Evolutionary conservation across 2,797 vertebrate genomes (phyloP).

Genomic region (Etheostoma perlongum): DNA sequence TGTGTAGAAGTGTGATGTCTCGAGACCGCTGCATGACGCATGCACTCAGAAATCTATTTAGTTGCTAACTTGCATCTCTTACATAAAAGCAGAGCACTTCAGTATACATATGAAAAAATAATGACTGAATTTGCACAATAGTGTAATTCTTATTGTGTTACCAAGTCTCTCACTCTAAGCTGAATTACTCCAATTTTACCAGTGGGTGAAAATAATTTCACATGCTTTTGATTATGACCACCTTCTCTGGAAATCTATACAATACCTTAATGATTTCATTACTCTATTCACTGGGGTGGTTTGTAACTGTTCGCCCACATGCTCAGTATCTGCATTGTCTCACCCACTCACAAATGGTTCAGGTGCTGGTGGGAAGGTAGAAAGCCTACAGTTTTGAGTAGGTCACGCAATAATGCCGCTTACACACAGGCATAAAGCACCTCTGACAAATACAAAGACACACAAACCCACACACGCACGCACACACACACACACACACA

Average conservation of each 20-base stretch:
- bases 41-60: constrained; percentile 33
- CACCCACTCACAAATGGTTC: constrained; percentile 71
- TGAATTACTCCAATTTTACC: constrained; percentile 23
- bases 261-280: constrained; percentile 37
- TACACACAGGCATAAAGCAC: constrained; percentile 33
- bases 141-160: constrained; percentile 19
- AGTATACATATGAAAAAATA: constrained; percentile 24
- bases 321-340: constrained; percentile 73
- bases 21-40: constrained; percentile 45
- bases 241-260: constrained; percentile 3
- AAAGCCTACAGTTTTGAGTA: constrained; percentile 51
- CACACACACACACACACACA: constrained; percentile 19
- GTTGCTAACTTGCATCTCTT: constrained; percentile 51
- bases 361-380: constrained; percentile 66
- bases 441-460: constrained; percentile 19
- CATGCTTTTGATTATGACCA: constrained; percentile 18
- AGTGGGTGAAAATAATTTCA: constrained; percentile 23
- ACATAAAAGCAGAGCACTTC: constrained; percentile 44
- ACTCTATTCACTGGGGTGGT: constrained; percentile 48
- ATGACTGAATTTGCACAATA: neutral
- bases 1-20: constrained; percentile 35
- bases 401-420: constrained; percentile 49
- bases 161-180: neutral
- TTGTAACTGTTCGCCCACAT: constrained; percentile 67
- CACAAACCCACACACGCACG: constrained; percentile 13